Conservation (phyloP, 2,113 vertebrate species). For the Xyliphius kryptos region DNA sequence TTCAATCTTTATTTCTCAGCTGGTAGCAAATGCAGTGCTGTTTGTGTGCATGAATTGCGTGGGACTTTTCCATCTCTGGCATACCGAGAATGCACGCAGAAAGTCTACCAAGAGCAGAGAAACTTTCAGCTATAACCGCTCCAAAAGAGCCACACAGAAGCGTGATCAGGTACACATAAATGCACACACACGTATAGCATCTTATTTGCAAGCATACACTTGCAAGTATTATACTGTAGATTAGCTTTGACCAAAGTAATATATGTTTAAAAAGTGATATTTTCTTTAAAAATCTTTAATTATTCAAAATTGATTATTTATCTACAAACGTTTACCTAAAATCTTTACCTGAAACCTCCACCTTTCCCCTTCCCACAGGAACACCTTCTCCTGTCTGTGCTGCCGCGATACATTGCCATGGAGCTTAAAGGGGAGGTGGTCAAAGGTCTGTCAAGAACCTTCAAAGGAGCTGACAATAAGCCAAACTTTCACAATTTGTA, state of each 20-base stretch:
- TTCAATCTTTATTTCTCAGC: slow-evolving; percentile 47
- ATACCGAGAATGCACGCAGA: slow-evolving; percentile 66
- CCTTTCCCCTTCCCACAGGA: slow-evolving; percentile 66
- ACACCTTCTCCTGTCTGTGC: slow-evolving; percentile 78
- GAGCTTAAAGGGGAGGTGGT: slow-evolving; percentile 82
- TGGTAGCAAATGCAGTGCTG: slow-evolving; percentile 73
- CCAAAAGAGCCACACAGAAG: slow-evolving; percentile 69
- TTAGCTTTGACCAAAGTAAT: no score
- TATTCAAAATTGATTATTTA: no score
- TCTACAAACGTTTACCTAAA: no score
- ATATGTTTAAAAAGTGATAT: no score
- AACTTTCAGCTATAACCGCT: slow-evolving; percentile 67
- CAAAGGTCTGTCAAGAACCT: slow-evolving; percentile 60
- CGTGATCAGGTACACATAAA: slow-evolving; percentile 84
- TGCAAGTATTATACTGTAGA: no score
- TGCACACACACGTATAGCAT: no score
- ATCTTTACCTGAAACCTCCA: no score
- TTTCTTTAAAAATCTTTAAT: no score
- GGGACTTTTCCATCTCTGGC: slow-evolving; percentile 74
- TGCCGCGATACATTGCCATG: slow-evolving; percentile 78
- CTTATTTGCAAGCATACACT: no score
- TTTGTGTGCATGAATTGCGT: slow-evolving; percentile 78
- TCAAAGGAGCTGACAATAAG: slow-evolving; percentile 49
- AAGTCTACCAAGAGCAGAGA: slow-evolving; percentile 73
- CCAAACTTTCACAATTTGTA: slow-evolving; percentile 84